Conservation (phyloP, 2,888 invertebrate species). For the Rosalia funebris region DNA sequence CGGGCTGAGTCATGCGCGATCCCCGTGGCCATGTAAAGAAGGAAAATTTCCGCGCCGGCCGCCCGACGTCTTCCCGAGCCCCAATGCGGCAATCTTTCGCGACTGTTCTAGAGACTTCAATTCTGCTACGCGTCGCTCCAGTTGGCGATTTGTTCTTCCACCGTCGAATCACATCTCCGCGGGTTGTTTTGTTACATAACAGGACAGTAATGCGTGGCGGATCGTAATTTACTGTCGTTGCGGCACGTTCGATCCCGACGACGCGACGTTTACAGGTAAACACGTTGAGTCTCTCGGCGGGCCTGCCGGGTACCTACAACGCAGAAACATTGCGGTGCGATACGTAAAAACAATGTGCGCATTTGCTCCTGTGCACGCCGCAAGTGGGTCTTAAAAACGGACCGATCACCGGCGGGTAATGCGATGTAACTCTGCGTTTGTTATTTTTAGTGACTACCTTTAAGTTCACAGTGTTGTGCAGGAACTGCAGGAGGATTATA, state of each 20-base stretch:
- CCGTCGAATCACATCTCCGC: slow-evolving; percentile 4
- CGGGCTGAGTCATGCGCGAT: slow-evolving; percentile 37
- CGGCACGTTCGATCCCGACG: slow-evolving; percentile 8
- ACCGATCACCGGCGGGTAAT: background rate
- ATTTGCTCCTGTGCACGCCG: slow-evolving; percentile 11
- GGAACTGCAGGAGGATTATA: no score
- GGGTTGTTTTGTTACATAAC: slow-evolving; percentile 5
- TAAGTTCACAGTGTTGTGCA: no score
- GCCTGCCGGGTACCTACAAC: slow-evolving; percentile 1
- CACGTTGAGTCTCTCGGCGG: background rate
- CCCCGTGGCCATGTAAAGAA: slow-evolving; percentile 33
- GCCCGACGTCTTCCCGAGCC: background rate
- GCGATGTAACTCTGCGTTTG: slow-evolving; percentile 2
- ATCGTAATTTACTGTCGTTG: background rate
- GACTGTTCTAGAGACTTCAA: slow-evolving; percentile 21
- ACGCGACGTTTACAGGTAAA: slow-evolving; percentile 5
- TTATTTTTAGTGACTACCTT: no score
- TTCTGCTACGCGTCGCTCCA: slow-evolving; percentile 2
- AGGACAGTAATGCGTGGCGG: slow-evolving; percentile 10
- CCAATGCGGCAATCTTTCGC: slow-evolving; percentile 12
- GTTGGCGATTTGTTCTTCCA: slow-evolving; percentile 8
- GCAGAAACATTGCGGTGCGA: slow-evolving; percentile 15
- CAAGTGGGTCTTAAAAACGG: background rate
- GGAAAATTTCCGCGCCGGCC: slow-evolving; percentile 26
- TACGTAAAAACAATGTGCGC: slow-evolving; percentile 18